A percentile compares a stretch with the other conserved stretches of the same genome.
Evolutionary conservation across 2,797 vertebrate species (phyloP).

Genomic region (Hippocampus kuda): DNA sequence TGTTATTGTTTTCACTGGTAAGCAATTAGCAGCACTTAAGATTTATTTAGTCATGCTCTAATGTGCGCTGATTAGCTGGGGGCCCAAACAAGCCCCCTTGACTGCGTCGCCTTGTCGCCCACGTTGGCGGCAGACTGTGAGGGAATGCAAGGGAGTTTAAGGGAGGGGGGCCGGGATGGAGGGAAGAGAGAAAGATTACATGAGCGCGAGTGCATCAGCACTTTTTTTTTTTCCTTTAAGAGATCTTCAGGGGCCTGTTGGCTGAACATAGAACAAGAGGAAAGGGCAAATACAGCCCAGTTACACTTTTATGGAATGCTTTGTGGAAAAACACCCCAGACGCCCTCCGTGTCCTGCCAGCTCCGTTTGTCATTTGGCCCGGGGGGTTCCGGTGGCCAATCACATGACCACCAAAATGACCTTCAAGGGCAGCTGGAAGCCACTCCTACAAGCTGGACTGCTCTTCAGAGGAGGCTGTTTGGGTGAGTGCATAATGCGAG

Average conservation of each 20-base stretch:
- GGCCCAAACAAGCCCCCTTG: constrained; percentile 63
- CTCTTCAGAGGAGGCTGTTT: constrained; percentile 54
- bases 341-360: constrained; percentile 69
- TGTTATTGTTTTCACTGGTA: constrained; percentile 80
- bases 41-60: constrained; percentile 79
- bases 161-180: constrained; percentile 24
- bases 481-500: constrained; percentile 49
- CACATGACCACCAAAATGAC: constrained; percentile 67
- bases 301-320: constrained; percentile 79
- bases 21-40: constrained; percentile 85
- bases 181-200: constrained; percentile 57
- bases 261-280: constrained; percentile 63
- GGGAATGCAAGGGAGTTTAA: constrained; percentile 50
- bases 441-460: constrained; percentile 49
- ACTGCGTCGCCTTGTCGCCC: constrained; percentile 52
- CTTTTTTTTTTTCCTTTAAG: constrained; percentile 57
- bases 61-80: constrained; percentile 78
- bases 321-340: constrained; percentile 78
- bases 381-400: constrained; percentile 60
- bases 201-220: constrained; percentile 66
- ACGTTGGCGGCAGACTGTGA: constrained; percentile 55
- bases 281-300: constrained; percentile 75
- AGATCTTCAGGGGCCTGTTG: constrained; percentile 76
- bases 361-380: constrained; percentile 72
- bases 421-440: constrained; percentile 65